These are phyloP conservation scores for Spodoptera exigua DNA, from an alignment of 2,888 invertebrate species.

Conservation along the genomic window DNA sequence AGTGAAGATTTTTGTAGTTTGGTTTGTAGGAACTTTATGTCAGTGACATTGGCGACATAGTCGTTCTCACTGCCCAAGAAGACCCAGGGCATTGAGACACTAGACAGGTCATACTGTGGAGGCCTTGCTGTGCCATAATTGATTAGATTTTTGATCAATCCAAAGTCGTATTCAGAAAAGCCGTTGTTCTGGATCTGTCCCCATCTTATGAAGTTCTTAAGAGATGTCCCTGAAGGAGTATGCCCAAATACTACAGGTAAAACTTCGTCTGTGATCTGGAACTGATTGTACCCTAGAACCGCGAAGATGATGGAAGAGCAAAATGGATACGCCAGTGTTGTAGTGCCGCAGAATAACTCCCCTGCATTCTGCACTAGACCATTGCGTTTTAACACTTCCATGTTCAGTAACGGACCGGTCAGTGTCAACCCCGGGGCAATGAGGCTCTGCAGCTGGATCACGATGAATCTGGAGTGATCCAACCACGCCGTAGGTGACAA, in stretches of 20 bases:
- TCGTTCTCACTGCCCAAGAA: slow-evolving; percentile 61
- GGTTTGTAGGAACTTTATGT: slow-evolving; percentile 46
- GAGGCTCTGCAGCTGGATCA: slow-evolving; percentile 44
- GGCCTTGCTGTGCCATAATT: slow-evolving; percentile 52
- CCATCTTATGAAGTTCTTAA: slow-evolving; percentile 60
- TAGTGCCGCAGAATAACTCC: slow-evolving; percentile 54
- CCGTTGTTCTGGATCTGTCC: slow-evolving; percentile 61
- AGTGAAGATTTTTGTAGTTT: slow-evolving; percentile 46
- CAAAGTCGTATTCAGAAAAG: slow-evolving; percentile 61
- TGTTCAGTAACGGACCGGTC: slow-evolving; percentile 13
- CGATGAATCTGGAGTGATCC: slow-evolving; percentile 51
- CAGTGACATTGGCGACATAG: slow-evolving; percentile 57
- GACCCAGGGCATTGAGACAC: slow-evolving; percentile 53
- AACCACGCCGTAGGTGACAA: slow-evolving; percentile 62
- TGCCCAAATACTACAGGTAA: slow-evolving; percentile 60
- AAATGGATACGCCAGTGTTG: slow-evolving; percentile 49
- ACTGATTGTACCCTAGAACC: slow-evolving; percentile 59
- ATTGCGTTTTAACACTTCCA: slow-evolving; percentile 55
- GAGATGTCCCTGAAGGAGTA: slow-evolving; percentile 62
- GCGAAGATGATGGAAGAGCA: slow-evolving; percentile 60
- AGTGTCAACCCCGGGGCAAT: slow-evolving; percentile 37
- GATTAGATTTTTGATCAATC: slow-evolving; percentile 42
- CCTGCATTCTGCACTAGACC: slow-evolving; percentile 43
- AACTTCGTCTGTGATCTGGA: slow-evolving; percentile 55
- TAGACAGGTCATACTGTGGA: slow-evolving; percentile 56